Evolutionary conservation across 2,797 vertebrate species (phyloP), one percentile per base, ranked within the genome.

Genomic region (Pteronotus mesoamericanus): DNA sequence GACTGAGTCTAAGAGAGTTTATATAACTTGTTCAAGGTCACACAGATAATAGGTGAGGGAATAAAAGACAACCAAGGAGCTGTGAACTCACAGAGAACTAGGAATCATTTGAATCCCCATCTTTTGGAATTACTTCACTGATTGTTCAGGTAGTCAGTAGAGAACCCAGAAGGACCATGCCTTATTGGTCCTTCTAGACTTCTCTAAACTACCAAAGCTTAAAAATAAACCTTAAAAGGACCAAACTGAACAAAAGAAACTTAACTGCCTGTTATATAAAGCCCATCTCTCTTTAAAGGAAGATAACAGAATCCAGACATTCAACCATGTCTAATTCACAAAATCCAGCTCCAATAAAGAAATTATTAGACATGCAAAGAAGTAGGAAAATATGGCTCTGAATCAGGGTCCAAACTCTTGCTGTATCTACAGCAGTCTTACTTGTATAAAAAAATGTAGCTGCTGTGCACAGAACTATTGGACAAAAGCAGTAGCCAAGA

Each of bases 271-370:
- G 22, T 22, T 75, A 37, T 80, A 71, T 8, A 51, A 90, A 96
- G 19, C 19, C n/a, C 42, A 90, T 72, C 34, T 71, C 51, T 94
- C 68, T 89, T 89, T 69, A 95, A 95, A 87, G 19, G 29, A 92
- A 89, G 26, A 71, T 9, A 79, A 91, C 53, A 91, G 78, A 96
- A 64, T 89, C 64, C 51, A 94, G 51, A 96, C 1, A 59, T 9
- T 34, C 12, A 79, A 44, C 44, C 71, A 77, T 77, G 51, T 59
- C 64, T 55, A 48, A 53, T 64, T 72, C 71, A 21, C n/a, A 83
- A 93, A 86, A 75, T 68, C 46, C 8, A 91, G 39, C 34, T 48
- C 39, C 44, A 89, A n/a, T 68, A 91, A 89, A 82, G 57, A 89
- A 89, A 83, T 46, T 39, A 92, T 9, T 91, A 82, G 46, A 86